Evolutionary conservation across 1,140 invertebrate genomes (phyloP), one percentile per base, ranked within the genome.

Genomic region (Oreohelix idahoensis): DNA sequence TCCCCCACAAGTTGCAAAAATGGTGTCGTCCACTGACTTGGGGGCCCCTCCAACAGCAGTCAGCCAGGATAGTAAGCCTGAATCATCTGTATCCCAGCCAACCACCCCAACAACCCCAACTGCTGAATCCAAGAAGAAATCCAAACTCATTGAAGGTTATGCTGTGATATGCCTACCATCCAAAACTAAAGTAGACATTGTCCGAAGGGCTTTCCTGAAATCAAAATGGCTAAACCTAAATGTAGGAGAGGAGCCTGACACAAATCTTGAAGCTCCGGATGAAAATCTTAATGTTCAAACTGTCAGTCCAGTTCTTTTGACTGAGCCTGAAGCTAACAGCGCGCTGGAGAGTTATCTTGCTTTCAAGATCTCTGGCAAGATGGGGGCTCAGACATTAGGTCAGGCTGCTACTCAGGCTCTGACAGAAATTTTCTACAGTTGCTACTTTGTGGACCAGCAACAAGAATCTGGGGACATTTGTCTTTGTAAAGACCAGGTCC

Each of bases 401-500:
- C 71, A 49, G n/a, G 83, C 87, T 15, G 91, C 90, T 5, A 84
- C 86, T 2, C 83, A 89, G 49, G 90, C 89, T 13, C 74, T 93
- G 35, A 92, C 91, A 20, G 92, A 93, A 78, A 89, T 93, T 4
- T 93, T 92, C 79, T 91, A 92, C 84, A 92, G 91, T 82, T 92
- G 92, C 87, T 92, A 90, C 84, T 90, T 93, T 38, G 86, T 89
- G 69, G 91, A 91, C 36, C 91, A 92, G 83, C 83, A 87, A n/a
- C 90, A 92, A n/a, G 91, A 92, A 29, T 90, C 91, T 2, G 92
- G 91, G 4, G 91, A 88, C 70, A 92, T 93, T 74, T 91, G 89
- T 85, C 83, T 93, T 20, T 85, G 87, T n/a, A 89, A 88, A 66
- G 91, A 93, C 20, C 92, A 92, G 83, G 91, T 93, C 70, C 86